phyloP scores from a whole-genome alignment of 2,113 vertebrate species.

The Saguinus midas region DNA sequence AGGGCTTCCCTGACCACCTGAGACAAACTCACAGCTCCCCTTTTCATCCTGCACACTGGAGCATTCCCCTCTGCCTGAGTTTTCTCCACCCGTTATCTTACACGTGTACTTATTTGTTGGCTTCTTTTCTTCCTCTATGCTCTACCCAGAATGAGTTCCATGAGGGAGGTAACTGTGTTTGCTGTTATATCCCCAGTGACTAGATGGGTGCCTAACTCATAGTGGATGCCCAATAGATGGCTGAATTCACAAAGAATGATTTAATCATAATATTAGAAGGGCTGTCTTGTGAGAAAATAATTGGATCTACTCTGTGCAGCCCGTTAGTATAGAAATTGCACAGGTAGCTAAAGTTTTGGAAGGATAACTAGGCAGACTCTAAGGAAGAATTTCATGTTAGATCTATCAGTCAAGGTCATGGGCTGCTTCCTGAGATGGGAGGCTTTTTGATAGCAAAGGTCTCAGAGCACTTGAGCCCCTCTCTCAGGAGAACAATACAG shows the following conservation, averaged over 20 bases:
- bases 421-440: background rate
- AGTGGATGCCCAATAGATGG: background rate
- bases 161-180: background rate
- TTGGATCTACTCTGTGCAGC: background rate
- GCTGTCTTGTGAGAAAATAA: background rate
- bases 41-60: fast-evolving
- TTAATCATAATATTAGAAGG: background rate
- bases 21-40: background rate
- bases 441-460: background rate
- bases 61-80: background rate
- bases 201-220: background rate
- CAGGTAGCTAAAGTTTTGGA: background rate
- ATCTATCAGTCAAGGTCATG: background rate
- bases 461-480: background rate
- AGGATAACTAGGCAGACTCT: background rate
- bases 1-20: background rate
- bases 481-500: background rate
- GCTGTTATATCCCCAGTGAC: background rate
- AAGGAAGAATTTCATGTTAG: background rate
- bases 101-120: background rate
- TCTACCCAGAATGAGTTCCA: background rate
- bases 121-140: background rate
- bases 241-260: background rate
- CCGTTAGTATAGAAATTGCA: background rate
- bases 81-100: background rate